phyloP scores from a whole-genome alignment of 2,888 invertebrate species.

The Athripsodes cinereus region DNA sequence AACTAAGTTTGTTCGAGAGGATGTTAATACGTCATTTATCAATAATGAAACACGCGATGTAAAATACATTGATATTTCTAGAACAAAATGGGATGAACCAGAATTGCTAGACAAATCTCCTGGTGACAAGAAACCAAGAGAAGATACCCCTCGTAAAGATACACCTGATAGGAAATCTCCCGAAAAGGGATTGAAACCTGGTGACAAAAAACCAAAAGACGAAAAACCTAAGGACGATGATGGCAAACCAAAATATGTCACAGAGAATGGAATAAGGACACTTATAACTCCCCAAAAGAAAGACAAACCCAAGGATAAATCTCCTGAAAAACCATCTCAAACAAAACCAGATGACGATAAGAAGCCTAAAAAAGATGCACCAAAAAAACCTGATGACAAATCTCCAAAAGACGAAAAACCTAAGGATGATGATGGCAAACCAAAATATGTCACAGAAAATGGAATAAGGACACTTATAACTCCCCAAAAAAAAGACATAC shows the following conservation, averaged over 20 bases:
- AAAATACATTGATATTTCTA: too few species aligned
- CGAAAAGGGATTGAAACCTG: background rate
- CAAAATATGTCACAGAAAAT: conserved; percentile 25
- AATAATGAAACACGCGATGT: background rate
- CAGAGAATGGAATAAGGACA: conserved; percentile 25
- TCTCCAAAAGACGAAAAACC: conserved; percentile 9
- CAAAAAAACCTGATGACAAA: conserved; percentile 1
- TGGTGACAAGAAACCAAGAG: conserved; percentile 13
- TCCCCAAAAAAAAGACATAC: background rate
- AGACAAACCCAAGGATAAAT: background rate
- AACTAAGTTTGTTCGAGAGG: background rate
- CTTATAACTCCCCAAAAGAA: conserved; percentile 1
- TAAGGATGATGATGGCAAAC: conserved; percentile 11
- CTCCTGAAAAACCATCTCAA: background rate
- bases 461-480: conserved; percentile 21
- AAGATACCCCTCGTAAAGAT: background rate
- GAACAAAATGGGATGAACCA: too few species aligned
- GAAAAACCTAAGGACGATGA: conserved; percentile 13
- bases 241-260: conserved; percentile 20
- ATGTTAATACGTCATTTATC: background rate
- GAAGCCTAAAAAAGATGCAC: conserved; percentile 2
- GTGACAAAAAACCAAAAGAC: conserved; percentile 4
- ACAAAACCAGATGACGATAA: background rate
- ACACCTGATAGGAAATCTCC: background rate
- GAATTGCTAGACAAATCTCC: conserved; percentile 10